Base-by-base conservation (phyloP, 2,113 vertebrate genomes). In the Conger conger region DNA sequence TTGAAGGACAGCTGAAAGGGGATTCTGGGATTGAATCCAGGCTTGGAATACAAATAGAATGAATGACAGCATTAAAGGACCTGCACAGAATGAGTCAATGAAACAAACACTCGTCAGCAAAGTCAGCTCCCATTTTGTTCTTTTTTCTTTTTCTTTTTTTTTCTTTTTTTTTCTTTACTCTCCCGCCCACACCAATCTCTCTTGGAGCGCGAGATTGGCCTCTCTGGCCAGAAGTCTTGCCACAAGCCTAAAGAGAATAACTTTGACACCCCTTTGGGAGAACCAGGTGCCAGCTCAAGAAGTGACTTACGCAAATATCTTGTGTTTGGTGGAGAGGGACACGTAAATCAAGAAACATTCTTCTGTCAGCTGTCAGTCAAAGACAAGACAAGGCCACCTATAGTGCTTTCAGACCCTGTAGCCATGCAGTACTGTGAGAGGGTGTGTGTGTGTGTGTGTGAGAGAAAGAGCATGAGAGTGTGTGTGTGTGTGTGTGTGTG, bases 341-440 rank as follows among this genome's bases (percentile, higher is more conserved):
- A 83, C 82, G 81, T 85, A 36, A 86, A 86, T 88, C 84, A 89
- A 86, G 85, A 88, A 85, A 45, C 83, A 37, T 79, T 20, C 23
- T 4, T 82, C 85, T 57, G 54, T 84, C 88, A 87, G 84, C 88
- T 88, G 88, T 88, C 90, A 89, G 85, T 79, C 80, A 84, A 80
- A 87, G 85, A 88, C 84, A 86, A 88, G 84, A 86, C 86, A 80
- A 83, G 42, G 84, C 88, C 13, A 88, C 87, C 30, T 85, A 84
- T 18, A 83, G 73, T 13, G 78, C 78, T 86, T 84, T 87, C 79
- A 79, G 37, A 27, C 68, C 78, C 85, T 45, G 86, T 87, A 83
- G 73, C 50, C 80, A 15, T 20, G 35, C 38, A 77, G 53, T n/a
- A 57, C 13, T 50, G 40, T 79, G 80, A 77, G 33, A 38, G n/a